Base-by-base conservation (phyloP, 2,113 vertebrate genomes). In the Grallaria varia region DNA sequence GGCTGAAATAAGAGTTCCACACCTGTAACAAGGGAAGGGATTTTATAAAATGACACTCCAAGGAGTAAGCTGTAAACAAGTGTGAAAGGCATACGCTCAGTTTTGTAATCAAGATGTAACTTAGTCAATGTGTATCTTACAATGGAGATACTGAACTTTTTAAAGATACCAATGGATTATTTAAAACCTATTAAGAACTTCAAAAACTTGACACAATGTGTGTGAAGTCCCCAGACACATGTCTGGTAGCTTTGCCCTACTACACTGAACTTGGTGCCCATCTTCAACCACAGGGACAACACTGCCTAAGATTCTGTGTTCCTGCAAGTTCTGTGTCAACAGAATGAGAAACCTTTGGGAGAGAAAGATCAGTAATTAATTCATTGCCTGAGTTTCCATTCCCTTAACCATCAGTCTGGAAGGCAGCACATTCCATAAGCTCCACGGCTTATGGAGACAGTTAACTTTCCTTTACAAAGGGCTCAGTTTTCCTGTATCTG, bases 1-100 rank as follows among this genome's bases (percentile, higher is more conserved):
- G 97, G 86, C 99, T 99, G 98, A 99, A 99, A 90, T 99, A 99
- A 24, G 99, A 99, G 97, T 99, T 99, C 99, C 99, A 99, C 72
- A 99, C 99, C 99, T 99, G 96, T 79, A 95, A 87, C 86, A 77
- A 37, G 95, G 60, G 87, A 95, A 93, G 58, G 47, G 94, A 85
- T 64, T 83, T 73, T 76, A 19, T 45, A 84, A 75, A 10, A 37
- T 78, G 58, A 75, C 27, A 88, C 39, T 80, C 39, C 25, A 84
- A 73, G 31, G 28, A 90, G 4, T 16, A 84, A 82, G 22, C 39
- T 72, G 83, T 55, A 69, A 88, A 42, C 52, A 84, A 92, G 67
- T 13, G 11, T 45, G 78, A 66, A 81, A 91, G 68, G 76, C n/a
- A 44, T 1, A 39, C 9, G 12, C 25, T 84, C 5, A 37, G 78